These are phyloP conservation scores for Agelaius phoeniceus DNA, from an alignment of 2,113 vertebrate genomes.

Conservation along the genomic window DNA sequence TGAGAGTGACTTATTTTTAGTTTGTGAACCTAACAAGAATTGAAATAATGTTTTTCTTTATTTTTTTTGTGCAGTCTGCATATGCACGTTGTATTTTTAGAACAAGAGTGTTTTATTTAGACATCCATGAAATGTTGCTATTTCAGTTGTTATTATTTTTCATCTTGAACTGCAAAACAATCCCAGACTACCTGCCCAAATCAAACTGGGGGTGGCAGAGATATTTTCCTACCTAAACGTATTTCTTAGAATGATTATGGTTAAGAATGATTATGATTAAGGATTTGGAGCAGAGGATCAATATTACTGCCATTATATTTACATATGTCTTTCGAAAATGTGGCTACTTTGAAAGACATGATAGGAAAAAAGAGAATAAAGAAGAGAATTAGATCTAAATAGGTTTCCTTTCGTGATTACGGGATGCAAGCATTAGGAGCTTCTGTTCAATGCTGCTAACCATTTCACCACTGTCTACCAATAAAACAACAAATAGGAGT, in stretches of 20 bases:
- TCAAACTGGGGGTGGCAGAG: background rate
- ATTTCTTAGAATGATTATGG: background rate
- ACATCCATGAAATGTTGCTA: background rate
- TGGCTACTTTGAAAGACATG: background rate
- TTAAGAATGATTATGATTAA: background rate
- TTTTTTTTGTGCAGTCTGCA: background rate
- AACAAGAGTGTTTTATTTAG: background rate
- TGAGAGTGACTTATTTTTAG: background rate
- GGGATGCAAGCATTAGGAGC: background rate
- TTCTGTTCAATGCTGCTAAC: background rate
- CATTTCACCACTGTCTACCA: background rate
- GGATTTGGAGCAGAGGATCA: background rate
- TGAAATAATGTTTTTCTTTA: background rate
- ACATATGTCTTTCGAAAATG: background rate
- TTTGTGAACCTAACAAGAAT: background rate
- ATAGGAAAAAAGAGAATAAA: background rate
- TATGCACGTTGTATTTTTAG: background rate
- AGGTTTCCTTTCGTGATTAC: background rate
- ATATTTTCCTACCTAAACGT: background rate
- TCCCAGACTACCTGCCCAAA: background rate
- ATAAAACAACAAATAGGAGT: background rate
- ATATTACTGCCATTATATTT: background rate
- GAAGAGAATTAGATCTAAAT: background rate
- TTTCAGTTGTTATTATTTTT: background rate
- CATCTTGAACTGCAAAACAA: background rate